These are phyloP conservation scores for Oxyteleia sp. DNA, from an alignment of 2,888 invertebrate genomes.

Conservation along the genomic window DNA sequence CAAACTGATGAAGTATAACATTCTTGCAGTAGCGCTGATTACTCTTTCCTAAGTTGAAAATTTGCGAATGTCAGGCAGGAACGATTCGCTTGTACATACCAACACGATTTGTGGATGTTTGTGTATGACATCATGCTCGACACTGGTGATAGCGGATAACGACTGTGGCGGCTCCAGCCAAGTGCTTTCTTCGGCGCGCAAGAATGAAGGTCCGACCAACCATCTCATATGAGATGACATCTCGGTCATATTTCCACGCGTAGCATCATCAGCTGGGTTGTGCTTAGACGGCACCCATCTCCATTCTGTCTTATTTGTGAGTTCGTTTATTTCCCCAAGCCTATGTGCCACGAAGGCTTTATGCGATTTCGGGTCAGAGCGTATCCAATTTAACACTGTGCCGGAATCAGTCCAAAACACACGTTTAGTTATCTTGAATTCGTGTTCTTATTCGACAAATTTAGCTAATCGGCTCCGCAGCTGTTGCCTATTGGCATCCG, in stretches of 20 bases:
- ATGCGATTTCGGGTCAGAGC: not conserved
- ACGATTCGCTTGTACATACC: too few species aligned
- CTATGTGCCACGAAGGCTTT: slow-evolving; percentile 17
- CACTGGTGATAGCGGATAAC: too few species aligned
- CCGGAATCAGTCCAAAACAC: slow-evolving; percentile 14
- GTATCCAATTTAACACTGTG: not conserved
- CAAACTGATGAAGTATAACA: slow-evolving; percentile 28
- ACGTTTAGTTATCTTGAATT: too few species aligned
- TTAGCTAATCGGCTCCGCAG: too few species aligned
- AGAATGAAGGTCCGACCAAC: not conserved
- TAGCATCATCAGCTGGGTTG: slow-evolving; percentile 72
- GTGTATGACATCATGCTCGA: too few species aligned
- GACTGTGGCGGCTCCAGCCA: too few species aligned
- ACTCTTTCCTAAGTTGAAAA: slow-evolving; percentile 48
- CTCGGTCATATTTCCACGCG: not conserved
- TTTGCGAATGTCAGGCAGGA: not conserved
- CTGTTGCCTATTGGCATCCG: too few species aligned
- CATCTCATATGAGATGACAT: too few species aligned
- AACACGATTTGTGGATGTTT: not conserved
- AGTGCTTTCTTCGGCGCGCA: not conserved
- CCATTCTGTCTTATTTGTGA: not conserved
- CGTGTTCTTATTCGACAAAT: too few species aligned
- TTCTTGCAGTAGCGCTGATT: slow-evolving; percentile 31
- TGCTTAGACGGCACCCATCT: slow-evolving; percentile 63
- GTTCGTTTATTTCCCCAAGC: slow-evolving; percentile 10